phyloP scores from a whole-genome alignment of 2,797 vertebrate species.

The Darevskia mixta region DNA sequence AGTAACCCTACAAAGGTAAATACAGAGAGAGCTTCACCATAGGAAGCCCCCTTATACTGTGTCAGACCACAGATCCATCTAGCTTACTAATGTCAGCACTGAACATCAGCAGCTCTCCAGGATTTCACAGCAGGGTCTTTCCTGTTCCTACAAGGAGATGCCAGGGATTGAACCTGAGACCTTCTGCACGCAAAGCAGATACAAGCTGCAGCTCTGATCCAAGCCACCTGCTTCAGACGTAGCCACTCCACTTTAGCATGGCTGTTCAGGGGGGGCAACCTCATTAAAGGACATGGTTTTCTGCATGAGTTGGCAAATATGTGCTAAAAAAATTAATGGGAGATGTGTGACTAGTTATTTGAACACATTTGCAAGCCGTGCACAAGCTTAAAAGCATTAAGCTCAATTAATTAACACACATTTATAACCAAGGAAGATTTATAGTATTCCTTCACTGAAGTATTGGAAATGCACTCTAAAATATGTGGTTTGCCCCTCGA shows the following conservation, averaged over 20 bases:
- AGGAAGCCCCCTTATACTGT: background rate
- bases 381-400: conserved; percentile 4
- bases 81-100: background rate
- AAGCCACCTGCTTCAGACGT: background rate
- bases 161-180: background rate
- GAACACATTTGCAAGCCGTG: conserved; percentile 6
- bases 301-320: background rate
- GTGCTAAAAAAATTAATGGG: background rate
- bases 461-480: conserved; percentile 14
- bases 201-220: background rate
- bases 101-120: background rate
- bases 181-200: background rate
- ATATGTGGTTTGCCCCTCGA: background rate
- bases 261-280: background rate
- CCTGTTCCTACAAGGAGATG: background rate
- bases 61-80: background rate
- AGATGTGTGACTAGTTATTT: background rate
- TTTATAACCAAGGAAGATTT: conserved; percentile 10
- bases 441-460: background rate
- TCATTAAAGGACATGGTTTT: background rate
- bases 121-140: background rate
- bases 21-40: background rate
- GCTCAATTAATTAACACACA: conserved; percentile 28
- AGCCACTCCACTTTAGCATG: background rate
- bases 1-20: background rate